Conservation (phyloP, 2,113 vertebrate species). For the Pseudolaguvia tuberculata region DNA sequence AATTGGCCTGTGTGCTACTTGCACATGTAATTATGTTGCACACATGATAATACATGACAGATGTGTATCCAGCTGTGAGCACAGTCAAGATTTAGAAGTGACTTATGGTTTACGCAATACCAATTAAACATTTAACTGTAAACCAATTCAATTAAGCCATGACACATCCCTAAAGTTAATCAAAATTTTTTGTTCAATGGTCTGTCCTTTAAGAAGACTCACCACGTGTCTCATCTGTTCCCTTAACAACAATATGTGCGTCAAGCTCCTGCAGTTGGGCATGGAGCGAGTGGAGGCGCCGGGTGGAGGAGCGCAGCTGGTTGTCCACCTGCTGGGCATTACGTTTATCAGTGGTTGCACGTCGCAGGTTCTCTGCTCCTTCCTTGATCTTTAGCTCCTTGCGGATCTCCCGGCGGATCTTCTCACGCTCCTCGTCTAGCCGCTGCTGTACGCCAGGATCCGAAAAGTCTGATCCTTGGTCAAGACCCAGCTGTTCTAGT, state of each 20-base stretch:
- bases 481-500: constrained; percentile 80
- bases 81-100: background rate
- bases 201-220: constrained; percentile 11
- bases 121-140: background rate
- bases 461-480: constrained; percentile 87
- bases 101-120: background rate
- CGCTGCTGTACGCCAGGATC: constrained; percentile 94
- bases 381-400: constrained; percentile 99
- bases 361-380: constrained; percentile 92
- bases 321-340: constrained; percentile 73
- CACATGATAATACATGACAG: constrained; percentile 10
- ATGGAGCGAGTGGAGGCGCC: constrained; percentile 73
- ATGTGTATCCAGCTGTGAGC: constrained; percentile 6
- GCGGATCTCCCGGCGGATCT: constrained; percentile 96
- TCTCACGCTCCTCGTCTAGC: constrained; percentile 94
- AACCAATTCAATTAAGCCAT: background rate
- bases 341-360: constrained; percentile 72
- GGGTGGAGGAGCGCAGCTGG: constrained; percentile 70
- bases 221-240: constrained; percentile 51
- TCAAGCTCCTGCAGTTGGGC: constrained; percentile 75
- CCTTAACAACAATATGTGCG: constrained; percentile 70
- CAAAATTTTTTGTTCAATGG: no score
- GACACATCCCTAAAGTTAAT: background rate
- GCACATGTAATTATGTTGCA: no score
- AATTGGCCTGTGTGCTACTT: background rate